Conservation (phyloP, 1,140 invertebrate species). For the Hormaphis cornu region DNA sequence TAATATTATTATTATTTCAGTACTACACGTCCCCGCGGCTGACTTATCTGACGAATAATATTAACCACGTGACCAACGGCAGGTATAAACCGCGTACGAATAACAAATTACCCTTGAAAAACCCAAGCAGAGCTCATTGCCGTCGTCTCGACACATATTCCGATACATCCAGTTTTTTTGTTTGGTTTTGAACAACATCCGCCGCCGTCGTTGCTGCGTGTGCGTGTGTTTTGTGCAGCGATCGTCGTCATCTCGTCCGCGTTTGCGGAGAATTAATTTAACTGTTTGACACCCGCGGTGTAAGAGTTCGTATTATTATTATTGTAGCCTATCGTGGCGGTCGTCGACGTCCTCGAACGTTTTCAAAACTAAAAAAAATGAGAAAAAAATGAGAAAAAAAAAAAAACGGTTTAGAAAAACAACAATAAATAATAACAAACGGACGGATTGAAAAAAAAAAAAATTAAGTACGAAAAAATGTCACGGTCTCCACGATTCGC, state of each 20-base stretch:
- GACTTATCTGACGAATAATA: no score
- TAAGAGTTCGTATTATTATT: slow-evolving; percentile 3
- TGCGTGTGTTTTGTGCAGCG: no score
- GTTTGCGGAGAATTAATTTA: not conserved
- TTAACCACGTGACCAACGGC: slow-evolving; percentile 3
- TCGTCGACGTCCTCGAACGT: slow-evolving; percentile 11
- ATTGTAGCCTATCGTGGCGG: no score
- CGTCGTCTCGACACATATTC: not conserved
- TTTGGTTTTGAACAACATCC: no score
- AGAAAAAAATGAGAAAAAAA: no score
- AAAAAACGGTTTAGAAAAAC: not conserved
- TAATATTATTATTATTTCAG: no score
- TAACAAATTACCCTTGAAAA: slow-evolving; percentile 14
- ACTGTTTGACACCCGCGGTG: not conserved
- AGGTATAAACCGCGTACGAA: no score
- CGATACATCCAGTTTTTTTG: not conserved
- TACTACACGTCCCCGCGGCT: no score
- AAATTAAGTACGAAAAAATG: not conserved
- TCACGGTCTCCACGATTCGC: not conserved
- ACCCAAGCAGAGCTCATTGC: slow-evolving; percentile 5
- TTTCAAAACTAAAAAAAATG: no score
- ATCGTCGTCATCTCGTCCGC: not conserved
- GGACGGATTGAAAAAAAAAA: not conserved
- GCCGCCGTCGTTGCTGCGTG: not conserved
- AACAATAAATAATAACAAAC: not conserved